Evolutionary conservation across 2,888 invertebrate species (phyloP).

Genomic region (Nasonia oneida): DNA sequence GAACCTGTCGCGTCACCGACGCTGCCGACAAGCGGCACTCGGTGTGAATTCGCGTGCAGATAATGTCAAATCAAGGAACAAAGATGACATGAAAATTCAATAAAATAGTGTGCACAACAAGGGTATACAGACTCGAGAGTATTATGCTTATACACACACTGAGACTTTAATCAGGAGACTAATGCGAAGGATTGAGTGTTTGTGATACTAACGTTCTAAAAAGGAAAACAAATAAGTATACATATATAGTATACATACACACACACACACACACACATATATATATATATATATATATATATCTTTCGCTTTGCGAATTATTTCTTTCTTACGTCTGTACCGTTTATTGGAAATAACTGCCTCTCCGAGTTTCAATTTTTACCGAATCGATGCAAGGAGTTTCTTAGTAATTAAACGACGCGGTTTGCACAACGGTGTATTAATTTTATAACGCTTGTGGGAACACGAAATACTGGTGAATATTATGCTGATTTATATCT

Average conservation of each 20-base stretch:
- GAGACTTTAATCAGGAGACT: conserved; percentile 36
- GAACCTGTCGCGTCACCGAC: conserved; percentile 45
- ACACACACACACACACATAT: too few species aligned
- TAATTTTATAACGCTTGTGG: conserved; percentile 7
- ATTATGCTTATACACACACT: conserved; percentile 29
- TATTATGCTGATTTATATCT: conserved; percentile 28
- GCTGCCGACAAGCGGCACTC: conserved; percentile 48
- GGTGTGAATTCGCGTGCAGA: conserved; percentile 38
- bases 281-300: background rate
- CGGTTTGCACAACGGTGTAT: background rate
- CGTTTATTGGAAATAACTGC: conserved; percentile 45
- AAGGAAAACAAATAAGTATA: conserved; percentile 28
- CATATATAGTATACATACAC: conserved; percentile 23
- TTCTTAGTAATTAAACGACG: conserved; percentile 21
- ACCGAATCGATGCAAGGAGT: conserved; percentile 21
- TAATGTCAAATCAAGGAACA: conserved; percentile 17
- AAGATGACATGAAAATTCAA: conserved; percentile 3
- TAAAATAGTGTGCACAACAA: conserved; percentile 32
- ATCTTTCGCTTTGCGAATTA: conserved; percentile 49
- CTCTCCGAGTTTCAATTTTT: conserved; percentile 52
- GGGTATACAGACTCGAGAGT: conserved; percentile 33
- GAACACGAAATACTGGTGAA: conserved; percentile 25
- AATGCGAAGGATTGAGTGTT: conserved; percentile 55
- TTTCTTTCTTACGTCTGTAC: conserved; percentile 41
- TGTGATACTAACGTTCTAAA: conserved; percentile 66